Percentiles rank a stretch among this genome's conserved stretches.
These are phyloP conservation scores for Notamacropus eugenii DNA, from an alignment of 2,797 vertebrate genomes.

Conservation along the genomic window DNA sequence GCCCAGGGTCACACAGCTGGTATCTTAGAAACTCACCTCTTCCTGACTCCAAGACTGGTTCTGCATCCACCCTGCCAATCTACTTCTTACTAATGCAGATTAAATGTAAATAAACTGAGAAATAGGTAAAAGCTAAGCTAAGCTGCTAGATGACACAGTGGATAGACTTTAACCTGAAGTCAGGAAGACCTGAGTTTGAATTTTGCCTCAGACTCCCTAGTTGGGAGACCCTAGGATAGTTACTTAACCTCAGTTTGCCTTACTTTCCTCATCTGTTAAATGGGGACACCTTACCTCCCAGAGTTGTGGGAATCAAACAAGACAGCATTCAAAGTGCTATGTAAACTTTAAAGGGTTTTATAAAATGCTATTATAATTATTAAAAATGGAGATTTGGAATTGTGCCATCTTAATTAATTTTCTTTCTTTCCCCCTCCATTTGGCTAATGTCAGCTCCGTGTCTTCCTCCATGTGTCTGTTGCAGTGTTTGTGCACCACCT, in stretches of 20 bases:
- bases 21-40: neutral
- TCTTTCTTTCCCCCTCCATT: neutral
- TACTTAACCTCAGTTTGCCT: neutral
- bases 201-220: neutral
- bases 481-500: neutral
- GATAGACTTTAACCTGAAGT: neutral
- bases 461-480: neutral
- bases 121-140: neutral
- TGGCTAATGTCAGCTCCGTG: slow-evolving; percentile 22
- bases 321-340: neutral
- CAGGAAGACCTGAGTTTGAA: neutral
- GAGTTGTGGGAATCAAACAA: neutral
- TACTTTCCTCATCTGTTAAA: neutral
- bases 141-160: neutral
- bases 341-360: neutral
- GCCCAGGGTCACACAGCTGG: neutral
- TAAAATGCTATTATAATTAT: neutral
- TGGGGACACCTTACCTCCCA: neutral
- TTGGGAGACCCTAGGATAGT: neutral
- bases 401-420: neutral
- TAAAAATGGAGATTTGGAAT: slow-evolving; percentile 31
- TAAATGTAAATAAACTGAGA: slow-evolving; percentile 46
- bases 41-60: neutral
- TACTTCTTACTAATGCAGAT: slow-evolving; percentile 42
- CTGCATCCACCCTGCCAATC: neutral